Percentiles rank a stretch among this genome's conserved stretches.
Evolutionary conservation across 2,888 invertebrate species (phyloP).

Genomic region (Chloromyia formosa): DNA sequence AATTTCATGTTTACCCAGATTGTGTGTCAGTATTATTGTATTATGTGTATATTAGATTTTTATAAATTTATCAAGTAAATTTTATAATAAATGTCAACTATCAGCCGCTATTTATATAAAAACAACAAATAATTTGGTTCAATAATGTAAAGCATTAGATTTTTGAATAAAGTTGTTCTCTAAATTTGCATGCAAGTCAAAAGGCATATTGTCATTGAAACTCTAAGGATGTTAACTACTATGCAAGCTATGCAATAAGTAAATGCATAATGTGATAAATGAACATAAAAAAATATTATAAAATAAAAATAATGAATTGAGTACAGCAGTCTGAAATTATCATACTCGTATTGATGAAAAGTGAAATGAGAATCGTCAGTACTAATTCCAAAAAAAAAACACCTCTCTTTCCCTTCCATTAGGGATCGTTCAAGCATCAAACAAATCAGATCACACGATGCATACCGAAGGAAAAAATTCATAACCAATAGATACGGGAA

Average conservation of each 20-base stretch:
- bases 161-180: constrained; percentile 10
- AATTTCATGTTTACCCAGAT: not conserved
- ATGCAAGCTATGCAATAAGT: not conserved
- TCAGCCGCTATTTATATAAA: constrained; percentile 3
- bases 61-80: not conserved
- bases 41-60: not conserved
- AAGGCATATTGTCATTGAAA: not conserved
- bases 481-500: constrained; percentile 17
- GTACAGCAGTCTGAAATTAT: constrained; percentile 12
- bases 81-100: not conserved
- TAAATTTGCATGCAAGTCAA: constrained; percentile 19
- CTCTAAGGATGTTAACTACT: not conserved
- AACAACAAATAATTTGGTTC: not conserved
- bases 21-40: not conserved
- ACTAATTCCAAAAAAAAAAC: constrained; percentile 45
- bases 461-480: constrained; percentile 39
- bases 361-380: constrained; percentile 33
- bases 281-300: not conserved
- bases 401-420: constrained; percentile 50
- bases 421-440: constrained; percentile 36
- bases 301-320: constrained; percentile 13
- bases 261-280: not conserved
- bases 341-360: constrained; percentile 7
- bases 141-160: constrained; percentile 9
- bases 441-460: constrained; percentile 40